Conservation (phyloP, 1,140 invertebrate species). For the Trichonephila clavata region DNA sequence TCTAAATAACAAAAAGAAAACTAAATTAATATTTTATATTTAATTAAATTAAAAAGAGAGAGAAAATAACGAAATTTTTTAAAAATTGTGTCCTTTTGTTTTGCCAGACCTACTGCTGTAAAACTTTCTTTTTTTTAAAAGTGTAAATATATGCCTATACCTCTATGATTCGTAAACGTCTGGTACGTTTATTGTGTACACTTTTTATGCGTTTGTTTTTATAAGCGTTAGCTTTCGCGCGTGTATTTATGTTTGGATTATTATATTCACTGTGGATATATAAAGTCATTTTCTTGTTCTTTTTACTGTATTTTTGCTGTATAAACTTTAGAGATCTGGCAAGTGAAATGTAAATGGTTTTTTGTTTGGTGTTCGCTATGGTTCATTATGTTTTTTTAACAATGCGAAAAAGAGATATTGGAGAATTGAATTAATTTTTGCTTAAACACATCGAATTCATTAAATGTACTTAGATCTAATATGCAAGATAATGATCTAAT, state of each 20-base stretch:
- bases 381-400: neutral
- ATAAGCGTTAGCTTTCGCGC: constrained; percentile 6
- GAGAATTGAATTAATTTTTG: no score
- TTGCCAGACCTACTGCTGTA: neutral
- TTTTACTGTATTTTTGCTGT: neutral
- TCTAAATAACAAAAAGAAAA: neutral
- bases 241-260: neutral
- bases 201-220: constrained; percentile 17
- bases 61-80: neutral
- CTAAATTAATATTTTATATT: neutral
- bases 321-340: neutral
- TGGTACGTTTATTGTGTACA: constrained; percentile 10
- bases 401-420: neutral
- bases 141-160: no score
- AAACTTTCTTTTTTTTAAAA: neutral
- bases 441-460: no score
- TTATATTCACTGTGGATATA: neutral
- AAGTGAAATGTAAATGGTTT: neutral
- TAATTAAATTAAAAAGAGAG: neutral
- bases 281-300: neutral
- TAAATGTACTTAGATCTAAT: no score
- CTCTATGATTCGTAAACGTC: neutral
- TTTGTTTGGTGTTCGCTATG: neutral
- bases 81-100: no score
- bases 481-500: no score